Conservation (phyloP, 2,888 invertebrate genomes). For the Fissipunctia ypsillon region DNA sequence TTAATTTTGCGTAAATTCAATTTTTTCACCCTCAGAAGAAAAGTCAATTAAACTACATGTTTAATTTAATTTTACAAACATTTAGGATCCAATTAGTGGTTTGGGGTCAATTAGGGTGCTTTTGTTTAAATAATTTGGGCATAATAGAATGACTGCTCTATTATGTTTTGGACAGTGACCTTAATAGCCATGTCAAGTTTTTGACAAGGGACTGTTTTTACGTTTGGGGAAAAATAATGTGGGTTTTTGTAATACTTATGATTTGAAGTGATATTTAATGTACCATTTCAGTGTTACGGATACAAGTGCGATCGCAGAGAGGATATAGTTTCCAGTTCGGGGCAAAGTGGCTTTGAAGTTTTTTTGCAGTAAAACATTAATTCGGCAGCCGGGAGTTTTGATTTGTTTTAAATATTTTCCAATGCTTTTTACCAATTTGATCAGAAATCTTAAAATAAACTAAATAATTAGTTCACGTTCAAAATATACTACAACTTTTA, state of each 20-base stretch:
- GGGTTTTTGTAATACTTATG: conserved; percentile 25
- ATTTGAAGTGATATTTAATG: conserved; percentile 35
- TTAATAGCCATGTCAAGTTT: conserved; percentile 44
- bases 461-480: not conserved
- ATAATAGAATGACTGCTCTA: conserved; percentile 60
- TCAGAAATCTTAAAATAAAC: not conserved
- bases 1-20: conserved; percentile 79
- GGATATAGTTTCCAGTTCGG: not conserved
- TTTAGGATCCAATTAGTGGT: conserved; percentile 59
- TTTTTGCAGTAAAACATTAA: not conserved
- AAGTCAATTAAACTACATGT: conserved; percentile 74
- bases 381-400: not conserved
- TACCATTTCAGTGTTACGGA: conserved; percentile 15
- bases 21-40: conserved; percentile 69
- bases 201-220: conserved; percentile 42
- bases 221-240: conserved; percentile 43
- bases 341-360: not conserved
- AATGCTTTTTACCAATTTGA: not conserved
- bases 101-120: conserved; percentile 55
- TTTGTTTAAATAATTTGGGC: conserved; percentile 65
- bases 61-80: conserved; percentile 71
- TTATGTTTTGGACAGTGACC: conserved; percentile 47
- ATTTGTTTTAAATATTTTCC: not conserved
- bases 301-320: not conserved
- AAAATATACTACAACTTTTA: not conserved